Percentiles rank a stretch among this genome's conserved stretches.
These are phyloP conservation scores for Eurosta solidaginis DNA, from an alignment of 1,140 invertebrate species.

Conservation along the genomic window DNA sequence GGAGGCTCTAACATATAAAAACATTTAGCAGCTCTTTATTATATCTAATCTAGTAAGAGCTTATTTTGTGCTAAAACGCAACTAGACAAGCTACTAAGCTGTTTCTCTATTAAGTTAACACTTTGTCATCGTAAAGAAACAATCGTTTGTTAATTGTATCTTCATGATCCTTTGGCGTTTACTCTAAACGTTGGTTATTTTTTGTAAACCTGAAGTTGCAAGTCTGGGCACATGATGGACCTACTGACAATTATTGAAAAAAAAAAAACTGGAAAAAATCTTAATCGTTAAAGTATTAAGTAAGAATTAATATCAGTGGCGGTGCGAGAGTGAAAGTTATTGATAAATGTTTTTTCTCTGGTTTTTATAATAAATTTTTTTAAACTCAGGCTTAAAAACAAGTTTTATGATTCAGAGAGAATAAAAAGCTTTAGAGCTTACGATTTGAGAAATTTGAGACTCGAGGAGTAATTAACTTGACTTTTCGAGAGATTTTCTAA, in stretches of 20 bases:
- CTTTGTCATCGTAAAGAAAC: slow-evolving; percentile 46
- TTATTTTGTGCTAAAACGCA: neutral
- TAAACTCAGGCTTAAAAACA: too few relatives aligned
- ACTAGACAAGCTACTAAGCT: slow-evolving; percentile 7
- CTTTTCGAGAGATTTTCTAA: too few relatives aligned
- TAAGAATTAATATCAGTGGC: too few relatives aligned
- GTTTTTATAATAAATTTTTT: too few relatives aligned
- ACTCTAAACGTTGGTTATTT: slow-evolving; percentile 20
- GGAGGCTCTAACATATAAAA: neutral
- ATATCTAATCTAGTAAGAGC: neutral
- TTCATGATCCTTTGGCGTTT: slow-evolving; percentile 38
- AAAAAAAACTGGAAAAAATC: neutral
- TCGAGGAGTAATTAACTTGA: too few relatives aligned
- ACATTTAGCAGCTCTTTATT: neutral
- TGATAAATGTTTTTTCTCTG: too few relatives aligned
- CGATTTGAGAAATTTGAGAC: too few relatives aligned
- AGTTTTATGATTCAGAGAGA: too few relatives aligned
- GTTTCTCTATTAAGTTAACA: neutral
- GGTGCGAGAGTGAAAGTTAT: too few relatives aligned
- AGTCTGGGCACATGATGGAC: slow-evolving; percentile 60
- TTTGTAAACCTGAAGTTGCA: slow-evolving; percentile 47
- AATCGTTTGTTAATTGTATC: slow-evolving; percentile 45
- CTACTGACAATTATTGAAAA: slow-evolving; percentile 36
- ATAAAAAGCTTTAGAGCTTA: too few relatives aligned
- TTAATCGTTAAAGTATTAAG: neutral